phyloP scores from a whole-genome alignment of 2,797 vertebrate genomes.

The Catamblyrhynchus diadema region DNA sequence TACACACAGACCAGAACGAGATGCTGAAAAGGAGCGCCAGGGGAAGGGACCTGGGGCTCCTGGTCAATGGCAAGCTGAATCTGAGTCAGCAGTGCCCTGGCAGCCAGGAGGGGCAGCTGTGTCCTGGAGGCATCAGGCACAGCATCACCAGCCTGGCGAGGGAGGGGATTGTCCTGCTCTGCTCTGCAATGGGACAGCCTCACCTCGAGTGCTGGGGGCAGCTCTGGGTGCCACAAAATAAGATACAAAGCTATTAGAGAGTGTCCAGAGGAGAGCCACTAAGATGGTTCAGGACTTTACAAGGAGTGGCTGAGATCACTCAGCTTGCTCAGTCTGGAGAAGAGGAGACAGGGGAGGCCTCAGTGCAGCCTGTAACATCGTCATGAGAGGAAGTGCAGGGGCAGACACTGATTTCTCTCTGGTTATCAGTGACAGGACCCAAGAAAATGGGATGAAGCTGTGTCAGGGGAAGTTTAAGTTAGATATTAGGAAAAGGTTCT shows the following conservation, averaged over 20 bases:
- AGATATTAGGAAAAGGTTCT: neutral
- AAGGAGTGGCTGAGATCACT: neutral
- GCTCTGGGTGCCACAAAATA: neutral
- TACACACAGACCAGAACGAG: accelerated
- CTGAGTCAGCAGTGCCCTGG: neutral
- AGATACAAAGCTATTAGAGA: neutral
- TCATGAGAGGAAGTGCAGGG: neutral
- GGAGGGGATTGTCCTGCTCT: neutral
- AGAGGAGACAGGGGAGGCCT: neutral
- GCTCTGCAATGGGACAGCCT: accelerated
- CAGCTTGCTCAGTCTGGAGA: neutral
- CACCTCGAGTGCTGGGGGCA: accelerated
- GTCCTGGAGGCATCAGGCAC: neutral
- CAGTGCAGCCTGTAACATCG: neutral
- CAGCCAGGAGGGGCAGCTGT: accelerated
- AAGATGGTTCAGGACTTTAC: neutral
- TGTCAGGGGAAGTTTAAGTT: neutral
- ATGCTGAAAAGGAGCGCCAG: accelerated
- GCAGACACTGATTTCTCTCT: too few species aligned
- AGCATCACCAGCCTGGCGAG: accelerated
- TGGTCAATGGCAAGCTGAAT: accelerated
- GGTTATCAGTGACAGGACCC: neutral
- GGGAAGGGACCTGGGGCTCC: neutral
- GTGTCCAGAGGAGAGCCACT: too few species aligned
- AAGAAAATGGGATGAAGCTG: neutral